These are phyloP conservation scores for Holacanthella duospinosa DNA, from an alignment of 2,888 invertebrate genomes.

Conservation along the genomic window DNA sequence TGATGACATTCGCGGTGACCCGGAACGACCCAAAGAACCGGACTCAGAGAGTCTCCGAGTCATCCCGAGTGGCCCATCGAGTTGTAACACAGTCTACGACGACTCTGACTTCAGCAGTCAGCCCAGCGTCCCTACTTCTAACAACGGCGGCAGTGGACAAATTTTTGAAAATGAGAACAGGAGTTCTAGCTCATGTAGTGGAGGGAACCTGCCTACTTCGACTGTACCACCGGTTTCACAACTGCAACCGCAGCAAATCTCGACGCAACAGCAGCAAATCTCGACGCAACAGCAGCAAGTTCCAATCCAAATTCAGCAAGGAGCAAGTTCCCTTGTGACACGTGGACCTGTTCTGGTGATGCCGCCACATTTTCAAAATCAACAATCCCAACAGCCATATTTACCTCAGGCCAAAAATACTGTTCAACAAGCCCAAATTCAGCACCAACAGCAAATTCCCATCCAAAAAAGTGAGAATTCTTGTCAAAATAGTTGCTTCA, in stretches of 20 bases:
- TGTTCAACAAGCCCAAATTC: constrained; percentile 10
- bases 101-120: constrained; percentile 34
- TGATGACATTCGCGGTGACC: constrained; percentile 33
- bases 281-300: constrained; percentile 1
- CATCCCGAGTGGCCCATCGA: constrained; percentile 36
- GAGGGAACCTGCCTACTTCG: constrained; percentile 11
- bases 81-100: constrained; percentile 37
- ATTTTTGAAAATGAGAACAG: constrained; percentile 21
- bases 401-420: constrained; percentile 11
- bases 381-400: constrained; percentile 17
- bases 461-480: constrained; percentile 9
- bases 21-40: constrained; percentile 34
- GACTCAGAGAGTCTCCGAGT: constrained; percentile 36
- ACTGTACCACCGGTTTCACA: constrained; percentile 3
- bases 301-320: too few species aligned
- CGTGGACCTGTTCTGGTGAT: constrained; percentile 8
- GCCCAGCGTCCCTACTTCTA: constrained; percentile 31
- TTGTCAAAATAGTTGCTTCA: background rate
- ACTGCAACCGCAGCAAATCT: background rate
- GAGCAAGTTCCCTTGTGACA: background rate
- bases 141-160: constrained; percentile 13
- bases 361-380: constrained; percentile 9
- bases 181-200: constrained; percentile 35
- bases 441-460: background rate
- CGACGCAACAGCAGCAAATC: background rate